Conservation (phyloP, 2,113 vertebrate species). For the Spilogale gracilis region DNA sequence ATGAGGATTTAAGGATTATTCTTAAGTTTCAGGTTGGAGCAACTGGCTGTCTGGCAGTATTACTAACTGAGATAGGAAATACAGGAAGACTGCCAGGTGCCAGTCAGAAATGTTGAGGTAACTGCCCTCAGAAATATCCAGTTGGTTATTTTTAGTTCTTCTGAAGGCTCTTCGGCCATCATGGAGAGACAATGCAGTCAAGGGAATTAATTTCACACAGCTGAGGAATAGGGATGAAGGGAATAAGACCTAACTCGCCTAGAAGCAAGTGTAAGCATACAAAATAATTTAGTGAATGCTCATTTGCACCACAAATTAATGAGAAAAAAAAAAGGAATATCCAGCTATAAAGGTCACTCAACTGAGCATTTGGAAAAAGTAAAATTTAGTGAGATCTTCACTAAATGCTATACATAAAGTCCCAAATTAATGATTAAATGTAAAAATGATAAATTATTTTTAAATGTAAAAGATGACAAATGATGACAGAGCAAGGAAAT, state of each 20-base stretch:
- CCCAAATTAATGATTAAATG: constrained; percentile 3
- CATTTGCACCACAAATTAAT: not conserved
- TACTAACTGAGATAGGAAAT: constrained; percentile 56
- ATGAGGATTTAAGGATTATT: constrained; percentile 71
- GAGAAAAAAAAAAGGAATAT: not conserved
- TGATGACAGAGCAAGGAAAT: not conserved
- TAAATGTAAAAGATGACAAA: not conserved
- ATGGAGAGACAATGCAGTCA: not conserved
- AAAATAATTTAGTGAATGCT: not conserved
- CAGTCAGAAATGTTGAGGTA: constrained; percentile 36
- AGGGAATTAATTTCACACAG: constrained; percentile 10
- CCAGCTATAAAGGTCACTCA: not conserved
- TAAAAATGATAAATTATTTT: not conserved
- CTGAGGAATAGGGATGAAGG: not conserved
- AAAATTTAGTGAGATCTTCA: not conserved
- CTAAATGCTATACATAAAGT: not conserved
- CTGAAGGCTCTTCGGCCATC: not conserved
- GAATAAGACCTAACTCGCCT: not conserved
- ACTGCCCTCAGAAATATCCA: constrained; percentile 30
- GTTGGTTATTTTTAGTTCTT: constrained; percentile 70
- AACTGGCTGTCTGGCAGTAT: constrained; percentile 61
- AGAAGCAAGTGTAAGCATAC: not conserved
- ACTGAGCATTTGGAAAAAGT: not conserved
- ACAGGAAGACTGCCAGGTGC: constrained; percentile 40
- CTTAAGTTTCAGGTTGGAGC: constrained; percentile 71